These are phyloP conservation scores for Hyposmocoma kahamanoa DNA, from an alignment of 1,140 invertebrate genomes.

Conservation along the genomic window DNA sequence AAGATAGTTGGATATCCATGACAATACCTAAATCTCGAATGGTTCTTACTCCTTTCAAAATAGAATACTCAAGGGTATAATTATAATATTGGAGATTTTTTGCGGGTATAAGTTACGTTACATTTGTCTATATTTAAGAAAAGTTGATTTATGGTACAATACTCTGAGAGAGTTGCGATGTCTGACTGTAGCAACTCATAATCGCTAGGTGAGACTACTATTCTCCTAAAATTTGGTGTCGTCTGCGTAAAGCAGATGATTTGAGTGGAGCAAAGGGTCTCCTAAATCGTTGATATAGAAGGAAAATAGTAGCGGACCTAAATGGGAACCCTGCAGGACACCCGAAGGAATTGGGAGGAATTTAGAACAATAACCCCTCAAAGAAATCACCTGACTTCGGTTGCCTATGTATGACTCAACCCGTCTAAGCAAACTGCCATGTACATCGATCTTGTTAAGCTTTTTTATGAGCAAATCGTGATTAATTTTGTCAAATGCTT, in stretches of 20 bases:
- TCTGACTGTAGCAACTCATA: background rate
- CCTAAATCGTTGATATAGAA: background rate
- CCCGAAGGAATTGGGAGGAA: background rate
- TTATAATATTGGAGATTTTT: background rate
- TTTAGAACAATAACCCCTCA: background rate
- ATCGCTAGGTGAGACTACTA: background rate
- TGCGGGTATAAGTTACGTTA: background rate
- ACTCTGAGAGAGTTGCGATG: background rate
- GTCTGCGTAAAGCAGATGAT: background rate
- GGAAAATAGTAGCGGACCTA: background rate
- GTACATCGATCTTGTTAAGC: background rate
- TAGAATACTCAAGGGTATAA: background rate
- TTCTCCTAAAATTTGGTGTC: background rate
- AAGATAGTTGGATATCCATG: background rate
- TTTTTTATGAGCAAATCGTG: background rate
- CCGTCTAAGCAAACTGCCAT: background rate
- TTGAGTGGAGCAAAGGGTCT: background rate
- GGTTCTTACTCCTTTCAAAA: background rate
- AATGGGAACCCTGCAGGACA: background rate
- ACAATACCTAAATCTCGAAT: background rate
- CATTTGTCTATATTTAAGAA: background rate
- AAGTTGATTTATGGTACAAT: background rate
- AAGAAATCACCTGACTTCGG: background rate
- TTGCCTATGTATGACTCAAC: background rate
- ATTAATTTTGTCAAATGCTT: constrained; percentile 5